A percentile compares a stretch with the other conserved stretches of the same genome.
These are phyloP conservation scores for Fulica atra DNA, from an alignment of 2,113 vertebrate species.

Conservation along the genomic window DNA sequence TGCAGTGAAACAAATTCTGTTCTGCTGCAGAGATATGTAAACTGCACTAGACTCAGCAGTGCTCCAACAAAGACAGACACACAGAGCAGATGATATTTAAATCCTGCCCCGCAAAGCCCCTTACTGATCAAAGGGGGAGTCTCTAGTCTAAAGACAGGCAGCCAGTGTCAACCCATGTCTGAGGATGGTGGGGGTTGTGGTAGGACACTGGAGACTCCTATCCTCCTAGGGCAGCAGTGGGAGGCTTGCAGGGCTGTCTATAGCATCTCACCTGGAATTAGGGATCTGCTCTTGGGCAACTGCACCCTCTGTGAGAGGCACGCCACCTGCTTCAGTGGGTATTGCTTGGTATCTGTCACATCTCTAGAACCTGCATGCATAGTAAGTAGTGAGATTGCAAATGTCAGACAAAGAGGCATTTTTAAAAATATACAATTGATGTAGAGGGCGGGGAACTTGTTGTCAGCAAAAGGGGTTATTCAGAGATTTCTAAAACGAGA, in stretches of 20 bases:
- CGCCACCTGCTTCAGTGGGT: not conserved
- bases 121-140: not conserved
- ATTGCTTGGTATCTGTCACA: not conserved
- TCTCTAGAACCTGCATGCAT: not conserved
- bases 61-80: not conserved
- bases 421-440: not conserved
- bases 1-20: not conserved
- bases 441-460: not conserved
- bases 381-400: not conserved
- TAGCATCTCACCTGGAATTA: not conserved
- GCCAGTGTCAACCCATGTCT: not conserved
- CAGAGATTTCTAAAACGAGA: not conserved
- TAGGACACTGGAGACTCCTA: not conserved
- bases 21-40: not conserved
- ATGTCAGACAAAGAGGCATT: not conserved
- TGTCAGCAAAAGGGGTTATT: not conserved
- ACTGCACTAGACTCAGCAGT: not conserved
- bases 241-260: not conserved
- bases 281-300: not conserved
- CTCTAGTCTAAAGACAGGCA: not conserved
- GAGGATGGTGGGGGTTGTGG: not conserved
- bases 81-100: not conserved
- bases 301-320: not conserved
- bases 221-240: not conserved
- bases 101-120: not conserved